A percentile compares a stretch with the other conserved stretches of the same genome.
These are phyloP conservation scores for Rhopilema esculentum DNA, from an alignment of 30 jellyfish, hydroid and myxozoan genomes.

Conservation along the genomic window DNA sequence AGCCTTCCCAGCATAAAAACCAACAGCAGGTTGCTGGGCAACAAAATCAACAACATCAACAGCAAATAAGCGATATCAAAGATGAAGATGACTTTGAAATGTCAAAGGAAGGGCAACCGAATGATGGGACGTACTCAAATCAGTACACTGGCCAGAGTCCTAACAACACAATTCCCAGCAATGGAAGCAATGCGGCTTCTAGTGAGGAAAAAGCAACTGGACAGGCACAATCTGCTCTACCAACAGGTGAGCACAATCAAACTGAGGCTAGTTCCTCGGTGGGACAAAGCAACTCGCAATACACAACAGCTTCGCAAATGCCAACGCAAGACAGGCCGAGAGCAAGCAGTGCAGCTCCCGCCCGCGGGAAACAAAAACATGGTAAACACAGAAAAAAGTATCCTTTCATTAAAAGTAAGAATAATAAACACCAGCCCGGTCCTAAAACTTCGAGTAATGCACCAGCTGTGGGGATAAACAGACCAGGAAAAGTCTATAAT, in stretches of 20 bases:
- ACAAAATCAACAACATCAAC: conserved; percentile 1
- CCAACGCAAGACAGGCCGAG: background rate
- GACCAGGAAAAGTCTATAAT: no score
- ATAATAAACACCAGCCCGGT: background rate
- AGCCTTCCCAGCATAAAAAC: background rate
- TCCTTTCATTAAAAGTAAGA: conserved; percentile 12
- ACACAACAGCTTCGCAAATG: conserved; percentile 34
- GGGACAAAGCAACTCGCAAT: conserved; percentile 81
- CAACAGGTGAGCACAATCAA: conserved; percentile 24
- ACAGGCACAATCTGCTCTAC: conserved; percentile 25
- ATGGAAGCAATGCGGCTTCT: conserved; percentile 10
- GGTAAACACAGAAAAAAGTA: conserved; percentile 24
- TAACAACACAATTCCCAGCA: background rate
- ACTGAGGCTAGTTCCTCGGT: conserved; percentile 73
- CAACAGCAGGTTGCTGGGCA: conserved; percentile 18
- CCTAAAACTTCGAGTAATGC: background rate
- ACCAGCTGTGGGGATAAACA: no score
- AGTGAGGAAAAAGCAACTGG: conserved; percentile 2
- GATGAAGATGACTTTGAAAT: background rate
- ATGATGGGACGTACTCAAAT: background rate
- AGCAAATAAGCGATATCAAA: background rate
- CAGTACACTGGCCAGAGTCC: background rate
- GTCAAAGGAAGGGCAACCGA: background rate
- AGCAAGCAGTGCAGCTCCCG: no score
- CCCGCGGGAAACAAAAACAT: conserved; percentile 4